Conservation (phyloP, 2,888 invertebrate genomes). For the Dynastes tityus region DNA sequence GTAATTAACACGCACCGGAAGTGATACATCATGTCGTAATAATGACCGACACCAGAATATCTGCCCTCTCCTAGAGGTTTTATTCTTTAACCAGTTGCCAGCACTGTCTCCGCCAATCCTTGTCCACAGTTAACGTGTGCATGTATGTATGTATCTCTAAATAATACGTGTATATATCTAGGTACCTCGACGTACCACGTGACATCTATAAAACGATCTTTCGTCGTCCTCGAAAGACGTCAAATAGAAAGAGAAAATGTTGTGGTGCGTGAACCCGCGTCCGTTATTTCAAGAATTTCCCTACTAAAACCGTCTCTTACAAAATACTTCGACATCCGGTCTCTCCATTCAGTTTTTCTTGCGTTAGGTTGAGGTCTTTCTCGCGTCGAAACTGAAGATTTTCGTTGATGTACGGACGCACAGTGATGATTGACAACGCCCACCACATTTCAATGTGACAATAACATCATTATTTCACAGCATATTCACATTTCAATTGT, state of each 20-base stretch:
- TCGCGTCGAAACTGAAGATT: conserved; percentile 27
- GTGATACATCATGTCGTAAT: conserved; percentile 70
- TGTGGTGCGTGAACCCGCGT: conserved; percentile 47
- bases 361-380: conserved; percentile 49
- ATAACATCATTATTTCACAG: conserved; percentile 24
- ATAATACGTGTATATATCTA: conserved; percentile 56
- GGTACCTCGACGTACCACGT: conserved; percentile 53
- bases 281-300: conserved; percentile 47
- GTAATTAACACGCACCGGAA: conserved; percentile 70
- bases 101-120: conserved; percentile 61
- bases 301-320: conserved; percentile 48
- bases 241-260: conserved; percentile 47
- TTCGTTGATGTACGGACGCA: conserved; percentile 26
- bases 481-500: too few species aligned
- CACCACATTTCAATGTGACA: conserved; percentile 31
- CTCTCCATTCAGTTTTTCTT: conserved; percentile 53
- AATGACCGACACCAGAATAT: conserved; percentile 70
- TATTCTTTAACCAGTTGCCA: conserved; percentile 59
- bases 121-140: conserved; percentile 57
- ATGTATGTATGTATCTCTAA: conserved; percentile 55
- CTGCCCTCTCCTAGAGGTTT: conserved; percentile 58
- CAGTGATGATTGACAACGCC: conserved; percentile 30
- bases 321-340: conserved; percentile 51
- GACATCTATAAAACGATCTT: conserved; percentile 56
- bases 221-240: conserved; percentile 53